phyloP scores from a whole-genome alignment of 2,113 vertebrate genomes.

The Reinhardtius hippoglossoides region DNA sequence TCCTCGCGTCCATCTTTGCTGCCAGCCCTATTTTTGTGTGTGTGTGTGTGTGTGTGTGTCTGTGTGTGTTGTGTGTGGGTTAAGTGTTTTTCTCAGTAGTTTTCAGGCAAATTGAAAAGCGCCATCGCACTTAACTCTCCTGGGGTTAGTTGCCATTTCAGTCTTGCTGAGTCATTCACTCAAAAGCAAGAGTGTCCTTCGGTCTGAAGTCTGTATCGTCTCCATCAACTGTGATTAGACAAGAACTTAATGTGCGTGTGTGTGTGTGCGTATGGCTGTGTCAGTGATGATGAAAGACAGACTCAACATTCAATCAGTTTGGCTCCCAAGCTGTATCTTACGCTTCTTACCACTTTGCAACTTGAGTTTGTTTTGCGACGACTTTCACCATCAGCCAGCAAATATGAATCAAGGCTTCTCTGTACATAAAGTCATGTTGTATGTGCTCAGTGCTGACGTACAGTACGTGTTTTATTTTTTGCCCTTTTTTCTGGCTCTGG shows the following conservation, averaged over 20 bases:
- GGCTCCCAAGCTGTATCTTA: background rate
- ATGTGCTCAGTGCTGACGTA: background rate
- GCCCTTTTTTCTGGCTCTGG: background rate
- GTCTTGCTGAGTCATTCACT: slow-evolving; percentile 63
- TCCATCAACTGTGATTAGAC: slow-evolving; percentile 49
- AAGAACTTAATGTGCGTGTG: background rate
- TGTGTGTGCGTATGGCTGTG: too few species aligned
- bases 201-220: slow-evolving; percentile 32
- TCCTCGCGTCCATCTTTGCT: slow-evolving; percentile 45
- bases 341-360: background rate
- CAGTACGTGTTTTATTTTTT: slow-evolving; percentile 1
- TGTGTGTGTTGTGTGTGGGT: slow-evolving; percentile 56
- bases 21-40: slow-evolving; percentile 39
- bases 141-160: slow-evolving; percentile 67
- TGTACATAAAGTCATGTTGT: background rate
- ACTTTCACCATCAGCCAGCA: slow-evolving; percentile 13
- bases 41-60: slow-evolving; percentile 17
- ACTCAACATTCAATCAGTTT: background rate
- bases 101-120: slow-evolving; percentile 69
- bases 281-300: background rate
- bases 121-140: slow-evolving; percentile 65
- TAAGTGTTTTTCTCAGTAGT: slow-evolving; percentile 78
- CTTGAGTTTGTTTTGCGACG: background rate
- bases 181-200: slow-evolving; percentile 57
- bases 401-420: background rate